Conservation (phyloP, 2,113 vertebrate species). For the Heterotis niloticus region DNA sequence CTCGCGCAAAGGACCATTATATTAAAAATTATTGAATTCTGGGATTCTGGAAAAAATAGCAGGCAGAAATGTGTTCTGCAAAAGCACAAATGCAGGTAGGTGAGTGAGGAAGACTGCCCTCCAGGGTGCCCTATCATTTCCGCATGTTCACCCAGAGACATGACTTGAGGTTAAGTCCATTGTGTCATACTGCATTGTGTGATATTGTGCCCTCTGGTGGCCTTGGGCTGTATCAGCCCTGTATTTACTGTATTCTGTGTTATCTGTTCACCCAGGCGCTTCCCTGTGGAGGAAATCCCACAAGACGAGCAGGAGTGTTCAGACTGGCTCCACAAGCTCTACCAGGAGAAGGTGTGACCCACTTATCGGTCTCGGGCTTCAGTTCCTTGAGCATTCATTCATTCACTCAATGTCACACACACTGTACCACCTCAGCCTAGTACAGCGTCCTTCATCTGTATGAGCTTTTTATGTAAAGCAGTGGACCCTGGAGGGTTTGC, state of each 20-base stretch:
- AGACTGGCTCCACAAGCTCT: conserved; percentile 92
- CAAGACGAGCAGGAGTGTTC: conserved; percentile 85
- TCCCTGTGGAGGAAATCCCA: conserved; percentile 87
- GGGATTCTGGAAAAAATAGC: too few species aligned
- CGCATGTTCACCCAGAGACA: too few species aligned
- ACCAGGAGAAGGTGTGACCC: conserved; percentile 87
- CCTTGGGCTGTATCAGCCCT: background rate
- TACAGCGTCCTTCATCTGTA: background rate
- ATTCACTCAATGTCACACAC: background rate
- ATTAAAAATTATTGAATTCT: too few species aligned
- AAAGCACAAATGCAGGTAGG: too few species aligned
- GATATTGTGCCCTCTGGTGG: conserved; percentile 13
- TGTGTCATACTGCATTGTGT: too few species aligned
- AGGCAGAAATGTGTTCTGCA: too few species aligned
- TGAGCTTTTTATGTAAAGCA: background rate
- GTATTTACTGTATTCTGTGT: conserved; percentile 6
- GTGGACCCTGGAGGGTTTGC: too few species aligned
- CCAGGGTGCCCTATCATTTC: background rate
- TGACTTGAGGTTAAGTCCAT: too few species aligned
- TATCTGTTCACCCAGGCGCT: conserved; percentile 68
- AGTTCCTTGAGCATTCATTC: background rate
- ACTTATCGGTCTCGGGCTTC: background rate
- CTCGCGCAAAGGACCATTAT: too few species aligned
- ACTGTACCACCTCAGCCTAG: background rate
- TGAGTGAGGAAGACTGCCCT: too few species aligned